Conservation (phyloP, 2,797 vertebrate species). For the Danio choprae region DNA sequence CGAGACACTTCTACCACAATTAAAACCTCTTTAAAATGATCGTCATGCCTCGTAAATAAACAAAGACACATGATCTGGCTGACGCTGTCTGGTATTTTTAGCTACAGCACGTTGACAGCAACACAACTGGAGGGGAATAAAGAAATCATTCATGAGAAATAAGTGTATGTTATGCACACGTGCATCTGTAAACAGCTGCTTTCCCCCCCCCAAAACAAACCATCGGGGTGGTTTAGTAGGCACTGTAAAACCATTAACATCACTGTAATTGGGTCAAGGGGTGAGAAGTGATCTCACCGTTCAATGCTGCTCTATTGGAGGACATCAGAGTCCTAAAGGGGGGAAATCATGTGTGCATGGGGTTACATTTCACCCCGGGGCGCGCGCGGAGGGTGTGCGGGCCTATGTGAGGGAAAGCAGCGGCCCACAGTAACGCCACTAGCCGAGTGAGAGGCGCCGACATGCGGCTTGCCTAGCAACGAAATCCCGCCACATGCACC, state of each 20-base stretch:
- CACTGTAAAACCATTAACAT: conserved; percentile 6
- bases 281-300: conserved; percentile 38
- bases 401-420: conserved; percentile 34
- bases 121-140: background rate
- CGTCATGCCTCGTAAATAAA: conserved; percentile 49
- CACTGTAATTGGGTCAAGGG: conserved; percentile 34
- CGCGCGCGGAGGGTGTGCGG: conserved; percentile 10
- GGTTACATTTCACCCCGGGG: conserved; percentile 52
- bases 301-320: conserved; percentile 13
- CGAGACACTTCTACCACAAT: conserved; percentile 10
- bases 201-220: conserved; percentile 4
- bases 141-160: background rate
- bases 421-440: background rate
- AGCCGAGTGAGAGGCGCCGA: background rate
- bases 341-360: conserved; percentile 41
- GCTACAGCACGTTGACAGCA: conserved; percentile 17
- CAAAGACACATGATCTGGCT: conserved; percentile 51
- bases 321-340: conserved; percentile 8
- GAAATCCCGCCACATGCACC: background rate
- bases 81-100: conserved; percentile 42
- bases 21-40: conserved; percentile 11
- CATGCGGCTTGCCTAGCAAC: background rate
- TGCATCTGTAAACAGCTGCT: conserved; percentile 28
- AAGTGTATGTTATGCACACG: background rate
- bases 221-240: background rate